A percentile compares a stretch with the other conserved stretches of the same genome.
Evolutionary conservation across 2,113 vertebrate species (phyloP).

Genomic region (Cyanoliseus patagonus): DNA sequence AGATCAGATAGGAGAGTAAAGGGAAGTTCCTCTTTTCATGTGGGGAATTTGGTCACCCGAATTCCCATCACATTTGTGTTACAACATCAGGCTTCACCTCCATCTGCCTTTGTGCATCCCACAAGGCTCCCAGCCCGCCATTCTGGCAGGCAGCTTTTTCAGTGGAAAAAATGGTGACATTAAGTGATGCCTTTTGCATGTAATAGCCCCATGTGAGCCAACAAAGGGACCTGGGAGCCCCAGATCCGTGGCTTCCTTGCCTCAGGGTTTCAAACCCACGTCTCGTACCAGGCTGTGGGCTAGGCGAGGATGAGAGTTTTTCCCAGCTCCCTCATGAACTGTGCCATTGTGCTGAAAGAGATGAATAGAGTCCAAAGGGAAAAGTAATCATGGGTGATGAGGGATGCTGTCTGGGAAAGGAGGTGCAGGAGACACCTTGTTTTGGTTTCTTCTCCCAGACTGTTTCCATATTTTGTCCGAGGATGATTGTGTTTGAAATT

Average conservation of each 20-base stretch:
- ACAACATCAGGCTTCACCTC: not conserved
- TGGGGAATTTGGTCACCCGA: not conserved
- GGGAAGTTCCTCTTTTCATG: not conserved
- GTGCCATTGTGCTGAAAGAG: slow-evolving; percentile 32
- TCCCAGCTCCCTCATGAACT: not conserved
- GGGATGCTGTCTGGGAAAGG: slow-evolving; percentile 56
- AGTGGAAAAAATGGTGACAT: not conserved
- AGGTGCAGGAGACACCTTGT: slow-evolving; percentile 42
- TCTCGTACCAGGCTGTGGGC: not conserved
- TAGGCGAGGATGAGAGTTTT: not conserved
- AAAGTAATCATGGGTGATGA: slow-evolving; percentile 45
- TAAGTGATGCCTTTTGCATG: not conserved
- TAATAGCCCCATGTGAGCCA: not conserved
- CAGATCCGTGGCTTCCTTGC: not conserved
- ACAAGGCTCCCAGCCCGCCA: not conserved
- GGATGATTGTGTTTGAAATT: not conserved
- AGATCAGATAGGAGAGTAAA: not conserved
- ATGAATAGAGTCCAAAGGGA: not conserved
- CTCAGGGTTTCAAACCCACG: not conserved
- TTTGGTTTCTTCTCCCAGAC: slow-evolving; percentile 18
- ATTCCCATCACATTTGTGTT: not conserved
- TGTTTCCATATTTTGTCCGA: not conserved
- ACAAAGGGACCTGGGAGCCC: not conserved
- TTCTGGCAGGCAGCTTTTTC: not conserved
- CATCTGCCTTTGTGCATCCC: not conserved